A percentile compares a stretch with the other conserved stretches of the same genome.
Evolutionary conservation across 2,113 vertebrate species (phyloP).

Genomic region (Tapirus terrestris): DNA sequence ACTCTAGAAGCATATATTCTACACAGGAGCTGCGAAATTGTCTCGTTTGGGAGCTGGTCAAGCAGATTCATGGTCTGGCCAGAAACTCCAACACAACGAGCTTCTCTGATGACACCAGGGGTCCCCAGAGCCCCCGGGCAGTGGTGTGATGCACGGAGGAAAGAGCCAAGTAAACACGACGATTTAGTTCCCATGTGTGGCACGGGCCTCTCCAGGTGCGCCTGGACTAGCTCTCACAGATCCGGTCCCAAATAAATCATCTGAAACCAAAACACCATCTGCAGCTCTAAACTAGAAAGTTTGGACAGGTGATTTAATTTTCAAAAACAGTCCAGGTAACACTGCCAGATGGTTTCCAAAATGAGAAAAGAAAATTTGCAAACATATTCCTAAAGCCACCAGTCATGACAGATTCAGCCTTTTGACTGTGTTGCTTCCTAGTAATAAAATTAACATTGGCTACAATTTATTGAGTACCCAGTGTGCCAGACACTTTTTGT

Average conservation of each 20-base stretch:
- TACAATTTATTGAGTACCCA: not conserved
- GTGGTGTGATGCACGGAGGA: not conserved
- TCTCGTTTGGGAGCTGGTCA: not conserved
- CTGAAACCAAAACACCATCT: not conserved
- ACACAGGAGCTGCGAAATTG: not conserved
- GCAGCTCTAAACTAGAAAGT: slow-evolving; percentile 45
- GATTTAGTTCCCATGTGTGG: not conserved
- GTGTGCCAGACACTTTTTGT: not conserved
- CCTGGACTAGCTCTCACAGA: slow-evolving; percentile 25
- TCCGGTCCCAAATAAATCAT: not conserved
- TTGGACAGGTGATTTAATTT: not conserved
- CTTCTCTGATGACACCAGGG: not conserved
- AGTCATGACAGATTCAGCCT: not conserved
- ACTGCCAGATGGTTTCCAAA: not conserved
- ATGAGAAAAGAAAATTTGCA: not conserved
- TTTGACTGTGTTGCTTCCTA: slow-evolving; percentile 48
- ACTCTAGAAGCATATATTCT: not conserved
- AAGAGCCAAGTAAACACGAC: not conserved
- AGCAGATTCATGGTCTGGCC: not conserved
- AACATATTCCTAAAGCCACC: not conserved
- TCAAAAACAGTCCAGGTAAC: not conserved
- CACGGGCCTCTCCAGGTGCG: not conserved
- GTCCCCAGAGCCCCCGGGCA: not conserved
- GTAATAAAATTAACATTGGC: not conserved
- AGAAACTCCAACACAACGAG: not conserved